phyloP scores from a whole-genome alignment of 2,888 invertebrate genomes.

The Branchipolynoe longqiensis region DNA sequence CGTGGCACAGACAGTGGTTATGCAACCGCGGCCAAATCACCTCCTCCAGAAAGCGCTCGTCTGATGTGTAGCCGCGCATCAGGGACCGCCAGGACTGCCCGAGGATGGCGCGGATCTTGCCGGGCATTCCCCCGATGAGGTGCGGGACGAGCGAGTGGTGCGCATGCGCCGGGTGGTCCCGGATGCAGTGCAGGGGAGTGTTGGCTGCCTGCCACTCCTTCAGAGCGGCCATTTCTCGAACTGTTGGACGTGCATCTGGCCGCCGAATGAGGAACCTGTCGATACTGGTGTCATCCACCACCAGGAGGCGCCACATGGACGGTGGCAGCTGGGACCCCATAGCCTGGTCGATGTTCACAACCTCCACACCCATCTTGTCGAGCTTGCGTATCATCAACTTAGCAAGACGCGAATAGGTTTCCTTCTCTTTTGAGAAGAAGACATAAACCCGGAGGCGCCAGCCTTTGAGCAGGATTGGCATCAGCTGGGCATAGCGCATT shows the following conservation, averaged over 20 bases:
- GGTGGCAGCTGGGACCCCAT: constrained; percentile 61
- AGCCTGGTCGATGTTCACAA: constrained; percentile 61
- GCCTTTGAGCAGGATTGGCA: constrained; percentile 64
- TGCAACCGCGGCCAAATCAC: constrained; percentile 65
- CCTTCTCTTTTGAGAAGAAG: constrained; percentile 9
- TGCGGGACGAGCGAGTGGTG: constrained; percentile 56
- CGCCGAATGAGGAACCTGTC: constrained; percentile 67
- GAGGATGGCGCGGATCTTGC: constrained; percentile 30
- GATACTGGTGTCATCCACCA: constrained; percentile 65
- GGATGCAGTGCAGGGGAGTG: constrained; percentile 65
- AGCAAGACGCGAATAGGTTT: constrained; percentile 11
- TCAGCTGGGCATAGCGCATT: constrained; percentile 66
- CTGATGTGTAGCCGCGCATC: constrained; percentile 60
- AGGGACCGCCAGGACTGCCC: constrained; percentile 56
- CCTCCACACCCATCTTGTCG: constrained; percentile 66
- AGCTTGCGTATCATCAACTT: constrained; percentile 62
- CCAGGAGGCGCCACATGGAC: constrained; percentile 65
- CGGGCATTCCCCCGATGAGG: constrained; percentile 67
- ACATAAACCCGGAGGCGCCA: constrained; percentile 68
- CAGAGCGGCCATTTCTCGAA: constrained; percentile 65
- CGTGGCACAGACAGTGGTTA: constrained; percentile 66
- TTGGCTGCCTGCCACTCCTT: constrained; percentile 65
- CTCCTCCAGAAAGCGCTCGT: constrained; percentile 60
- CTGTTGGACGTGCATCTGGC: constrained; percentile 65
- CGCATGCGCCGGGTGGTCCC: constrained; percentile 68